A percentile compares a stretch with the other conserved stretches of the same genome.
phyloP scores from a whole-genome alignment of 2,797 vertebrate species.

The Paramormyrops hopkinsi region DNA sequence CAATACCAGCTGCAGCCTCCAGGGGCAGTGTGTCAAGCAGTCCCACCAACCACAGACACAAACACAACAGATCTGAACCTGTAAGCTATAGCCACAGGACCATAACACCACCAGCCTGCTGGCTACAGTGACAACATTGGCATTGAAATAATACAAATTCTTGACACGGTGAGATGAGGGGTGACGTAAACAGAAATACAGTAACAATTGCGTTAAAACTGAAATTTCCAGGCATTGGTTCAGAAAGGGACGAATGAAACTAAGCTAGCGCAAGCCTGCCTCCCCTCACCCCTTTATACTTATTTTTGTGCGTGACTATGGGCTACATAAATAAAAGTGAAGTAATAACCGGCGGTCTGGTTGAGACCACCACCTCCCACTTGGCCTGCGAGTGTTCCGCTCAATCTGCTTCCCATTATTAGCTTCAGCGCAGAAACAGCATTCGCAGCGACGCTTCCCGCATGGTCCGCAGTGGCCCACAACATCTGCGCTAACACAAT shows the following conservation, averaged over 20 bases:
- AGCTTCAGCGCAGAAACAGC: slow-evolving; percentile 21
- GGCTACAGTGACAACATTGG: neutral
- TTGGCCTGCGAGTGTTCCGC: neutral
- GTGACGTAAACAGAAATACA: neutral
- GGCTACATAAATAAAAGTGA: slow-evolving; percentile 8
- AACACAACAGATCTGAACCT: neutral
- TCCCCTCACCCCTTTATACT: neutral
- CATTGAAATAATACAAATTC: neutral
- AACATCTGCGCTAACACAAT: slow-evolving; percentile 59
- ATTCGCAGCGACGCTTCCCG: slow-evolving; percentile 53
- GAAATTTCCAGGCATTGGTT: neutral
- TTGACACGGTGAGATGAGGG: neutral
- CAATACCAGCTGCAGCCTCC: neutral
- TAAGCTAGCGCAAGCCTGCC: neutral
- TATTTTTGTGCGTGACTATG: neutral
- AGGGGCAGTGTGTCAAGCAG: slow-evolving; percentile 1
- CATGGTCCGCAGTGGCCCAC: slow-evolving; percentile 55
- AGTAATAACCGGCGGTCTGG: neutral
- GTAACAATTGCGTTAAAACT: neutral
- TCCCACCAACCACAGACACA: neutral
- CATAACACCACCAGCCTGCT: neutral
- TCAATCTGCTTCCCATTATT: slow-evolving; percentile 51
- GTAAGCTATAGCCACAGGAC: neutral
- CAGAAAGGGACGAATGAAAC: neutral
- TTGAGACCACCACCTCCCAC: neutral